Evolutionary conservation across 2,113 vertebrate genomes (phyloP), one percentile per base, ranked within the genome.

Genomic region (Chamaea fasciata): DNA sequence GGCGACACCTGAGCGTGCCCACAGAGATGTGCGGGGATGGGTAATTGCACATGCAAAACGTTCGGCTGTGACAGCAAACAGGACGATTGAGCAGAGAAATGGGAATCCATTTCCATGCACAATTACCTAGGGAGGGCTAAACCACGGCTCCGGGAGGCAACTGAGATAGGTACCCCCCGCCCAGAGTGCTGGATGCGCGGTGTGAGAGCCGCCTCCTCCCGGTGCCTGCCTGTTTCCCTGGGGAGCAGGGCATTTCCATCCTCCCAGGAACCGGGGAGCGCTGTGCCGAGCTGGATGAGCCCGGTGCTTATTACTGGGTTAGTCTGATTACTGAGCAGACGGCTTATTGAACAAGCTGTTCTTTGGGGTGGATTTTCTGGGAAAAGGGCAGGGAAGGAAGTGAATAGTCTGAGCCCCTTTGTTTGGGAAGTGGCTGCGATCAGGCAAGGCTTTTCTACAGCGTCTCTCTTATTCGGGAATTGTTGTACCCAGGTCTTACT

Each of bases 11-110:
- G 82, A 94, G 88, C 6, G 11, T 90, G 88, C 90, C 79, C 87
- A 4, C 31, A 7, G 82, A 46, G 30, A 75, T 28, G 33, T 4
- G 74, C 41, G 6, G 87, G 85, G 82, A 89, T 0, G 35, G 81
- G 92, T 90, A 95, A 96, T 91, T 96, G 90, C 92, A 93, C 92
- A 83, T 49, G 92, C 85, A 77, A 59, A 88, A 93, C n/a, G 3
- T 30, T 78, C 9, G 5, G 81, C 84, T 92, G 92, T 80, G 88
- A 85, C 92, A 96, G 92, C 94, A 93, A 91, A 85, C 85, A 79
- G 90, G 88, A 78, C 31, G 7, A 88, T 47, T 83, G 94, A 94
- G 90, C 92, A 90, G 82, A 82, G 67, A 88, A 93, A 93, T 83
- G 82, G 71, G 88, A 96, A 93, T 90, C 85, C 37, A 74, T 94